Conservation (phyloP, 2,888 invertebrate genomes). For the Pecten maximus region DNA sequence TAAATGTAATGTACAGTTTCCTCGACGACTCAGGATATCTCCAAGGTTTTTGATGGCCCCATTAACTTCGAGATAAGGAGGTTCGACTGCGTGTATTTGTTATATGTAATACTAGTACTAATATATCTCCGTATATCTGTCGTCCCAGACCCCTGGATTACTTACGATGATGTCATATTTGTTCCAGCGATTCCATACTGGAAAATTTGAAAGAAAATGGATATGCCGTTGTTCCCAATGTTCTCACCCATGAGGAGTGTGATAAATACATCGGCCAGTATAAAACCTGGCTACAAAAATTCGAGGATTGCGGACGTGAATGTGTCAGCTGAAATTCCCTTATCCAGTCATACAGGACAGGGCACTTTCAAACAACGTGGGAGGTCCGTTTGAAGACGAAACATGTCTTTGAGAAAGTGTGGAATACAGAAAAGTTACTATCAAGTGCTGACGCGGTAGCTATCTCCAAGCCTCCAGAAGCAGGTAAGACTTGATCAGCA, state of each 20-base stretch:
- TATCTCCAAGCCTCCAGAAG: constrained; percentile 62
- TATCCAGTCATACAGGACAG: constrained; percentile 59
- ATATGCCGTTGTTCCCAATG: constrained; percentile 56
- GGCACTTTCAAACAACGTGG: constrained; percentile 62
- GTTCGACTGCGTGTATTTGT: too few species aligned
- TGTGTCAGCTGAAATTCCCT: constrained; percentile 53
- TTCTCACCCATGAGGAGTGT: constrained; percentile 55
- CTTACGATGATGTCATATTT: neutral
- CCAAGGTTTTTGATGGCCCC: too few species aligned
- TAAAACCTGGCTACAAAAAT: constrained; percentile 55
- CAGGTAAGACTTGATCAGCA: constrained; percentile 43
- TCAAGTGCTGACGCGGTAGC: constrained; percentile 67
- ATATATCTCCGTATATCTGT: too few species aligned
- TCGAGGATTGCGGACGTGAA: constrained; percentile 45
- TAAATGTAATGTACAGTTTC: too few species aligned
- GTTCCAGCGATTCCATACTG: constrained; percentile 40
- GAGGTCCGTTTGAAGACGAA: constrained; percentile 57
- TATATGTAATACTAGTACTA: too few species aligned
- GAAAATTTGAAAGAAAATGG: constrained; percentile 59
- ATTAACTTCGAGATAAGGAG: too few species aligned
- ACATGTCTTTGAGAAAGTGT: constrained; percentile 59
- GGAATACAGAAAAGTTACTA: constrained; percentile 65
- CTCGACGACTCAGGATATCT: too few species aligned
- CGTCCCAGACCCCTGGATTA: too few species aligned
- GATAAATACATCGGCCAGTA: constrained; percentile 51